Percentiles rank a stretch among this genome's conserved stretches.
These are phyloP conservation scores for Sarcophaga carnaria DNA, from an alignment of 2,888 invertebrate species.

Conservation along the genomic window DNA sequence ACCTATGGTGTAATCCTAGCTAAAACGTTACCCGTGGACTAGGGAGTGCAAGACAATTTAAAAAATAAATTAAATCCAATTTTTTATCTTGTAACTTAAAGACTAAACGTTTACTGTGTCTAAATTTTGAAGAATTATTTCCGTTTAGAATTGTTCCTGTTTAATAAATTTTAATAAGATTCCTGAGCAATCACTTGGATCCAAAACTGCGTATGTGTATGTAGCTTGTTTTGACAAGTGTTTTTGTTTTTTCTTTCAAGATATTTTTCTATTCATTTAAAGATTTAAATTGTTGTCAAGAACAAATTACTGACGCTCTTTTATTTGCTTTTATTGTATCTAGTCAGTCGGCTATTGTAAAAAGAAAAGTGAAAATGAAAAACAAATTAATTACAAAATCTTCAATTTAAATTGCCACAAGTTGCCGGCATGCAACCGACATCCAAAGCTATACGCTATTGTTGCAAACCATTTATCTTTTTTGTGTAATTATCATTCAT, in stretches of 20 bases:
- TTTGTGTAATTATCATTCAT: conserved; percentile 14
- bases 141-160: no score
- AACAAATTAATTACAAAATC: conserved; percentile 58
- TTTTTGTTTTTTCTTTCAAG: neutral
- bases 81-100: no score
- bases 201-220: no score
- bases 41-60: no score
- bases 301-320: conserved; percentile 4
- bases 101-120: no score
- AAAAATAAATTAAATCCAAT: no score
- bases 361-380: conserved; percentile 26
- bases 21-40: no score
- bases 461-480: conserved; percentile 13
- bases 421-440: conserved; percentile 41
- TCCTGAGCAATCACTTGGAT: no score
- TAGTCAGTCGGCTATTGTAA: conserved; percentile 37
- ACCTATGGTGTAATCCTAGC: no score
- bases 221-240: no score
- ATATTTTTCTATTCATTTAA: neutral
- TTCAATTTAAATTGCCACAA: conserved; percentile 57
- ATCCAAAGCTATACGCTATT: neutral
- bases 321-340: neutral
- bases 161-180: no score
- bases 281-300: neutral
- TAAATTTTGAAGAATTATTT: no score